Conservation (phyloP, 2,113 vertebrate species). For the Crypturellus undulatus region DNA sequence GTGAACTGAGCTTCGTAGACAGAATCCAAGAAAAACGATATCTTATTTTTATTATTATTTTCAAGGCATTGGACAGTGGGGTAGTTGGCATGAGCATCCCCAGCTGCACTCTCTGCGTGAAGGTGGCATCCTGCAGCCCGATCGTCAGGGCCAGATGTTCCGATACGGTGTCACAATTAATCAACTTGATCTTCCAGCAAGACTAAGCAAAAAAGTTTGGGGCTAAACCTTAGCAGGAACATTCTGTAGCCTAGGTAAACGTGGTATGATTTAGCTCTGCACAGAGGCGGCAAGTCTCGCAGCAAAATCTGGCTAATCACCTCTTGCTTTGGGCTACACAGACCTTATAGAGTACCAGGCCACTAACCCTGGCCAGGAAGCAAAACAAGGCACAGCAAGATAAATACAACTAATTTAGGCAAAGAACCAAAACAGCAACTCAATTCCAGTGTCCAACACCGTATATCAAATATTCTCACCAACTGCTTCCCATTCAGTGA, state of each 20-base stretch:
- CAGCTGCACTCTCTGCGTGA: conserved; percentile 21
- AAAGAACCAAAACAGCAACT: not conserved
- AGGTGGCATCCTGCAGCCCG: not conserved
- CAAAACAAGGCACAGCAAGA: not conserved
- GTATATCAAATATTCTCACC: not conserved
- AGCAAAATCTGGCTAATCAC: not conserved
- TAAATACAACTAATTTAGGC: not conserved
- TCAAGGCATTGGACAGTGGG: not conserved
- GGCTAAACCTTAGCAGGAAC: not conserved
- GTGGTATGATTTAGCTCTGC: not conserved
- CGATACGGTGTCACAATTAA: conserved; percentile 34
- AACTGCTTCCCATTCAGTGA: not conserved
- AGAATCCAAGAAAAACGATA: not conserved
- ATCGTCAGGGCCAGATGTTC: conserved; percentile 34
- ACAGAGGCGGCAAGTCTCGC: not conserved
- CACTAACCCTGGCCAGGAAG: not conserved
- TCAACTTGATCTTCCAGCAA: not conserved
- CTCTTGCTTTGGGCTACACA: not conserved
- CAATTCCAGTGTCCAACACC: not conserved
- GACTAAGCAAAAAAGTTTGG: not conserved
- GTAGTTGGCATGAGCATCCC: not conserved
- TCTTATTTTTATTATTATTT: too few species aligned
- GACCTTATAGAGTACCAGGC: not conserved
- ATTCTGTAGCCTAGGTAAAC: not conserved
- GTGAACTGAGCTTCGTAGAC: not conserved